Evolutionary conservation across 2,888 invertebrate species (phyloP).

Genomic region (Xestia rhomboidea): DNA sequence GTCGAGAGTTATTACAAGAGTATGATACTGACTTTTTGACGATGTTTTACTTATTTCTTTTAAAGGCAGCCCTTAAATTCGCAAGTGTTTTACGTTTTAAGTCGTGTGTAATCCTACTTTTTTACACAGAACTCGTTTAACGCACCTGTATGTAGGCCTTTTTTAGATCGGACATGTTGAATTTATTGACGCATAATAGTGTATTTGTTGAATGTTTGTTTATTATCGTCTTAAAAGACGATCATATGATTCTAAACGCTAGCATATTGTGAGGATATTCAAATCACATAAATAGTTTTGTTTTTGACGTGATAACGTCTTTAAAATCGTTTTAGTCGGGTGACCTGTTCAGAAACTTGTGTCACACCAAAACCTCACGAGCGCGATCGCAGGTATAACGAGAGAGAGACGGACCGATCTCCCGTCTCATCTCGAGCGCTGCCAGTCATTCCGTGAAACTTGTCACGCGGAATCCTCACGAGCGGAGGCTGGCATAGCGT

Average conservation of each 20-base stretch:
- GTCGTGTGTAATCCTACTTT: constrained; percentile 30
- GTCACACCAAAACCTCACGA: too few species aligned
- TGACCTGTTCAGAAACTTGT: too few species aligned
- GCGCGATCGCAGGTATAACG: too few species aligned
- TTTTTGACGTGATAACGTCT: too few species aligned
- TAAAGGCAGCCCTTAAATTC: constrained; percentile 38
- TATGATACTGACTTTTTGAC: constrained; percentile 27
- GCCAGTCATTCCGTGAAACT: too few species aligned
- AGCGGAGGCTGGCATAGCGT: too few species aligned
- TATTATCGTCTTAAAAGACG: not conserved
- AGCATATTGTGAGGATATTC: too few species aligned
- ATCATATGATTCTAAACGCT: not conserved
- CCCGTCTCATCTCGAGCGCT: too few species aligned
- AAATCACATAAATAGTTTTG: too few species aligned
- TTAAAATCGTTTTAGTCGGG: too few species aligned
- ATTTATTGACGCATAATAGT: constrained; percentile 32
- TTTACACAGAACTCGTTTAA: constrained; percentile 54
- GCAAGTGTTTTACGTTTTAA: constrained; percentile 41
- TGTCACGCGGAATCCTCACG: too few species aligned
- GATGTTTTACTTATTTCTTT: constrained; percentile 36
- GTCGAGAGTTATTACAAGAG: constrained; percentile 49
- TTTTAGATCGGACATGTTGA: constrained; percentile 36
- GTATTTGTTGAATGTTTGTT: constrained; percentile 31
- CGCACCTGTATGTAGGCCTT: constrained; percentile 45
- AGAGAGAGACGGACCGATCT: too few species aligned